phyloP scores from a whole-genome alignment of 2,888 invertebrate genomes.

The Pandemis cinnamomeana region DNA sequence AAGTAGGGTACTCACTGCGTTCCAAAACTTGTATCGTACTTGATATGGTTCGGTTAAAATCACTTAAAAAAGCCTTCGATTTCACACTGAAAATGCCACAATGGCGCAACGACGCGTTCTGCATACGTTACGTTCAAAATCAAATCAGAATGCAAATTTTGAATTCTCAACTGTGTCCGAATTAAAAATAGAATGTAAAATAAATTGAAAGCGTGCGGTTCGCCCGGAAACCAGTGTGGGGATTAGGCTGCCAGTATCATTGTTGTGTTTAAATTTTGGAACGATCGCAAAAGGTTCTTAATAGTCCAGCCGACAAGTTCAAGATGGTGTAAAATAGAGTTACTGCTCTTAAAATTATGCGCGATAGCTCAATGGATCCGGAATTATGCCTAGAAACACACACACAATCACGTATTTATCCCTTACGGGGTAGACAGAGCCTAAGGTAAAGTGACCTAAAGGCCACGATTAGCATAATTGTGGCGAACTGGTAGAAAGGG shows the following conservation, averaged over 20 bases:
- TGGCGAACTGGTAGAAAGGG: no score
- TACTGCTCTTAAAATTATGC: no score
- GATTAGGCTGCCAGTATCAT: neutral
- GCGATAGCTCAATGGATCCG: no score
- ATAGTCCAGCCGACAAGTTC: no score
- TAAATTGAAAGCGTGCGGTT: slow-evolving; percentile 19
- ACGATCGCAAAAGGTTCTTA: neutral
- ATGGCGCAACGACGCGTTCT: neutral
- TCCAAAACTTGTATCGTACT: no score
- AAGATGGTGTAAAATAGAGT: no score
- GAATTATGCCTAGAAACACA: no score
- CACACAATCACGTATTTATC: no score
- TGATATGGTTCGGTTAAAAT: neutral
- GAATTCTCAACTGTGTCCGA: slow-evolving; percentile 14
- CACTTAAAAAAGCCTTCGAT: neutral
- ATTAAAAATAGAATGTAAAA: slow-evolving; percentile 33
- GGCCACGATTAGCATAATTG: no score
- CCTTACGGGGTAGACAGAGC: no score
- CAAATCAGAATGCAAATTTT: slow-evolving; percentile 29
- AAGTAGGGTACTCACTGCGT: no score
- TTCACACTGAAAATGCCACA: neutral
- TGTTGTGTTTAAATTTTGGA: neutral
- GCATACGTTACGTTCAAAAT: neutral
- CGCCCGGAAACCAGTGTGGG: slow-evolving; percentile 5
- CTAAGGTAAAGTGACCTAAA: no score